Base-by-base conservation (phyloP, 2,797 vertebrate genomes). In the Pogonophryne albipinna region DNA sequence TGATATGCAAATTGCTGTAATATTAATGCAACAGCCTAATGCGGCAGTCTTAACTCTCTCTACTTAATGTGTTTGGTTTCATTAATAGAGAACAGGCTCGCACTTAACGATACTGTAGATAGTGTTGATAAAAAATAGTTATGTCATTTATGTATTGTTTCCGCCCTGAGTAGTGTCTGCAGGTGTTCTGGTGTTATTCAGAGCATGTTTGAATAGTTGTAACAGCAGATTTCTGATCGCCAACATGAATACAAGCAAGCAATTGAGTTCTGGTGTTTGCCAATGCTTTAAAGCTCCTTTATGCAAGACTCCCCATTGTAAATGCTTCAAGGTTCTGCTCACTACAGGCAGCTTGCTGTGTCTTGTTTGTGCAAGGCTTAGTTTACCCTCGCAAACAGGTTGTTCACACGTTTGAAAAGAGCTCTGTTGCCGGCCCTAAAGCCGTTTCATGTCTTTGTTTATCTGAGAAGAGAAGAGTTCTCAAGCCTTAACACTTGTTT, bases 371-470 rank as follows among this genome's bases (percentile, higher is more conserved):
- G 75, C 55, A 47, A 79, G 80, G 75, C 79, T 87, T 83, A 79
- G 74, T 87, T 79, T 45, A 44, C 80, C 52, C 74, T 61, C 14
- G 49, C 4, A 13, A 82, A 82, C 87, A 85, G 85, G 88, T 88
- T 87, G 83, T 86, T 87, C 61, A 73, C 59, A 50, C 58, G 13
- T 82, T 78, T 85, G 60, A 80, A 86, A 83, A 80, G 66, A 52
- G 63, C 61, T 81, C 53, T 78, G 86, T 86, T 76, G 85, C 73
- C 3, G 76, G 72, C 67, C 81, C 86, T 87, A 74, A 86, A 88
- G 78, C 70, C 0, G 64, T 88, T 89, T 88, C 79, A 81, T 84
- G 81, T 89, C 89, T 88, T 82, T 89, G 89, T 89, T 89, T 87
- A 84, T 85, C 77, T 20, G 73, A 84, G 79, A 78, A 85, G 68